Evolutionary conservation across 2,113 vertebrate species (phyloP).

Genomic region (Cinclus cinclus): DNA sequence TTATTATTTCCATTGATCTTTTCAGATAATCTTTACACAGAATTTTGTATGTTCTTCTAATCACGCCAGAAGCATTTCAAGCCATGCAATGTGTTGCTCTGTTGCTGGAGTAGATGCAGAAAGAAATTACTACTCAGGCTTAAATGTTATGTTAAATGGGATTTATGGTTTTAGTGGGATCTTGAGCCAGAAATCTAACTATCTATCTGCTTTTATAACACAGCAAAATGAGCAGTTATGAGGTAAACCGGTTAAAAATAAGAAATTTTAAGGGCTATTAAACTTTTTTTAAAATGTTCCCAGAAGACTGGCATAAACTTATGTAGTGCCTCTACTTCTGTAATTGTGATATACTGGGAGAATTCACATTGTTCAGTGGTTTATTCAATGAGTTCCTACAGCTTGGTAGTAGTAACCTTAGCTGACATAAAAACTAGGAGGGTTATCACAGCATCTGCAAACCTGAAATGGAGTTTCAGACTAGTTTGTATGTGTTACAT

Average conservation of each 20-base stretch:
- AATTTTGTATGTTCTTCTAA: slow-evolving; percentile 28
- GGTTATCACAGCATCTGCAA: neutral
- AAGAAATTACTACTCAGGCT: neutral
- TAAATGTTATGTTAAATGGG: neutral
- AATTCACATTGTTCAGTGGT: neutral
- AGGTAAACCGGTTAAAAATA: slow-evolving; percentile 46
- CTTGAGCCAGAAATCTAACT: slow-evolving; percentile 27
- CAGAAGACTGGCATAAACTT: slow-evolving; percentile 20
- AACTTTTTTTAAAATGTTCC: slow-evolving; percentile 38
- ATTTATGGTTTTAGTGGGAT: neutral
- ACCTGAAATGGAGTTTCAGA: neutral
- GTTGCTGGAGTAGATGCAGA: neutral
- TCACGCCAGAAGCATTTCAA: slow-evolving; percentile 18
- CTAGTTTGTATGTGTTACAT: neutral
- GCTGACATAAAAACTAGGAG: neutral
- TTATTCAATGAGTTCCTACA: neutral
- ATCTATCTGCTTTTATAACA: slow-evolving; percentile 23
- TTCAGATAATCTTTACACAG: neutral
- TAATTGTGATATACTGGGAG: slow-evolving; percentile 25
- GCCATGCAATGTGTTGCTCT: neutral
- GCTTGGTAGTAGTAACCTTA: neutral
- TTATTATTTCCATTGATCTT: slow-evolving; percentile 5
- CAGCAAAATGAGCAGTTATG: slow-evolving; percentile 23
- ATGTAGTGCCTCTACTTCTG: neutral
- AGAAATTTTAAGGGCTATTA: slow-evolving; percentile 60